Base-by-base conservation (phyloP, 2,113 vertebrate species). In the Gymnorhina tibicen region DNA sequence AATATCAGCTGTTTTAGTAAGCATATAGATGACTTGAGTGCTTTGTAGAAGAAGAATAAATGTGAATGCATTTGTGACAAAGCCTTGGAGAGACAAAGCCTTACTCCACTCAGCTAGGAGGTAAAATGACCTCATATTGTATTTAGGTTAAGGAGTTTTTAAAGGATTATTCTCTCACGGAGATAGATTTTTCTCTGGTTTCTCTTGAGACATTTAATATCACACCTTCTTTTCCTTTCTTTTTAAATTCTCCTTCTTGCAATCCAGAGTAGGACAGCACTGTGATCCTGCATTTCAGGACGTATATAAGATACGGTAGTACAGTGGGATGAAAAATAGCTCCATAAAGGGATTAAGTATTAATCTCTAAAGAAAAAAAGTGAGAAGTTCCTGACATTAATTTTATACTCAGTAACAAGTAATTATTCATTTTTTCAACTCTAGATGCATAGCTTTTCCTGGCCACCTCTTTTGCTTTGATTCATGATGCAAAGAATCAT, bases 131-230 rank as follows among this genome's bases (percentile, higher is more conserved):
- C 85, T 96, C 7, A 0, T 74, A 84, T 47, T 89, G 56, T 91
- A 89, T 95, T 93, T 96, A 88, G 93, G 86, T 94, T 96, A 96
- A 91, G 68, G 79, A 95, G 73, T 96, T 95, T 94, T 80, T 87
- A 87, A 91, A 91, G 66, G 32, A 44, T 91, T 95, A 96, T 91
- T 85, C 59, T 95, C 50, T 81, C 59, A 47, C 1, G 0, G 79
- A 86, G 55, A 66, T 69, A 76, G 37, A 60, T 94, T 88, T 90
- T 93, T 79, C 68, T 82, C 46, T 75, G 44, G 32, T 69, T 95
- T 94, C 93, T 93, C 75, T 80, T 62, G 85, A 91, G 79, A 76
- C 41, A 13, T 82, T 77, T 87, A 50, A 82, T 82, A 85, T 86
- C 62, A 46, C 46, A 73, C 42, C 11, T 79, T 22, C 46, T 63